Conservation (phyloP, 1,140 invertebrate genomes). For the Frieseomelitta varia region DNA sequence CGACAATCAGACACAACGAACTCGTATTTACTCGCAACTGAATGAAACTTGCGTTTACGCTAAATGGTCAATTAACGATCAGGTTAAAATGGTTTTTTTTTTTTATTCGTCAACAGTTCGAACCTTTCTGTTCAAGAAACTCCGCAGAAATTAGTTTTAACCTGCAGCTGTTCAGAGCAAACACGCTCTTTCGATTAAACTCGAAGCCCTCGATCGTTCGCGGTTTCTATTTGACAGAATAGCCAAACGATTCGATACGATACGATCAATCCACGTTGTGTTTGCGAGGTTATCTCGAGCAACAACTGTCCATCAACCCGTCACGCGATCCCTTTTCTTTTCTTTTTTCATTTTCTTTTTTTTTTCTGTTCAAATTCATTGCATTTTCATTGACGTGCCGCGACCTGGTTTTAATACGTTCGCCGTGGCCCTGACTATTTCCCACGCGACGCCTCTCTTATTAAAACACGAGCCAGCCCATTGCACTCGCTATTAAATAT, state of each 20-base stretch:
- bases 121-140: too few relatives aligned
- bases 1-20: too few relatives aligned
- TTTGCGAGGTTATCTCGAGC: constrained; percentile 1
- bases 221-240: background rate
- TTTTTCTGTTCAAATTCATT: background rate
- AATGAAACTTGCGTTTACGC: too few relatives aligned
- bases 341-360: too few relatives aligned
- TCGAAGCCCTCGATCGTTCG: background rate
- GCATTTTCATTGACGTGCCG: background rate
- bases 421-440: constrained; percentile 1
- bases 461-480: background rate
- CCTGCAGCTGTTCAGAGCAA: background rate
- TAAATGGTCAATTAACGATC: too few relatives aligned
- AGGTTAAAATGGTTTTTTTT: too few relatives aligned
- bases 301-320: background rate
- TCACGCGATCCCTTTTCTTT: background rate
- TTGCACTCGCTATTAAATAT: constrained; percentile 26
- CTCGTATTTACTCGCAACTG: too few relatives aligned
- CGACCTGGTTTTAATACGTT: background rate
- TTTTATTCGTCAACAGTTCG: too few relatives aligned
- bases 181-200: constrained; percentile 10
- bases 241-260: background rate
- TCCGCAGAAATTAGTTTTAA: too few relatives aligned
- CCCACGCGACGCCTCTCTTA: background rate
- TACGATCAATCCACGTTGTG: background rate